Evolutionary conservation across 1,140 invertebrate species (phyloP), one percentile per base, ranked within the genome.

Genomic region (Diploscapter pachys): DNA sequence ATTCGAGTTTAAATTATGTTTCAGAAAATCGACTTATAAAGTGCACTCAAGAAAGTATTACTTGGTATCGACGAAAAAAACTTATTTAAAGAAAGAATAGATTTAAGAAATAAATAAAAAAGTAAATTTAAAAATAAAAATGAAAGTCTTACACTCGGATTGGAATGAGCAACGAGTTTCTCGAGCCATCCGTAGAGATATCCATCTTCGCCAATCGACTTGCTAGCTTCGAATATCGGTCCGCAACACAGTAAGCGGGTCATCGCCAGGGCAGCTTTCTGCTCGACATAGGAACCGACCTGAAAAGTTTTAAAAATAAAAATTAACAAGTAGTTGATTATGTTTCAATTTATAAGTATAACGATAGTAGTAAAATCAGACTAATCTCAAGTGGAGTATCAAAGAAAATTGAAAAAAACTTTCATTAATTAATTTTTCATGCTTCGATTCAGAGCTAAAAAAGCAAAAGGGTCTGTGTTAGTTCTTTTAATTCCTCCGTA

Each of bases 191-290:
- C 90, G 86, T 96, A 98, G 55, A 97, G 90, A 78, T 88, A 86
- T 0, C 92, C 91, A 76, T 95, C 94, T 85, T 99, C 96, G 81
- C 93, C 92, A 0, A 93, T 90, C 55, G 71, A 78, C 54, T 91
- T 91, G 68, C 90, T 89, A 0, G 91, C 89, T 83, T 96, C 93
- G 86, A 98, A 98, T 80, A 93, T 93, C 2, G 94, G 91, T 0
- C 96, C 96, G 87, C 95, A 97, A 83, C 93, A 96, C 0, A 98
- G 89, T 3, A 98, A 88, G 52, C 93, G 92, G 75, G 93, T 94
- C 92, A 98, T 96, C 4, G 96, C 94, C 57, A 86, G 91, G 2
- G 91, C 86, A 48, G 91, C 89, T 6, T 89, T 88, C 79, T 91
- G 87, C 82, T 92, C 90, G 56, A 91, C 87, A 75, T 91, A 89